Conservation (phyloP, 92 coral and sea anemone species). For the Bergia sp. region DNA sequence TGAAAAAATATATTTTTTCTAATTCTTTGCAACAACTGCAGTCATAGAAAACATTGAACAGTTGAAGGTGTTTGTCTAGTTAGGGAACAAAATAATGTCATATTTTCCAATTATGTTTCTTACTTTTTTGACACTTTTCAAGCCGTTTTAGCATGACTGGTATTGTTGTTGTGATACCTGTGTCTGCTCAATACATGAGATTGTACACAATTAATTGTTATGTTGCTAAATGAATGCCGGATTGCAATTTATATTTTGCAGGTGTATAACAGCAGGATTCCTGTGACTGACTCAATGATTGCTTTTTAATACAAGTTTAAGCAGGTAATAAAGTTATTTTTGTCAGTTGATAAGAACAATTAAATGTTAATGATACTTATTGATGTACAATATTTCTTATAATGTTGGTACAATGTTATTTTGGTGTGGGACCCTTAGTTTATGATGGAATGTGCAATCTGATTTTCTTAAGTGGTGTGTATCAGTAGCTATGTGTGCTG, state of each 20-base stretch:
- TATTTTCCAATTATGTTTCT: not conserved
- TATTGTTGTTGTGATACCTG: constrained; percentile 16
- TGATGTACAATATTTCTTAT: constrained; percentile 6
- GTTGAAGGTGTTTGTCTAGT: constrained; percentile 7
- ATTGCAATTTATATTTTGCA: constrained; percentile 10
- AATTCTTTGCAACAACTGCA: not conserved
- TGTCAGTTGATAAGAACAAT: constrained; percentile 16
- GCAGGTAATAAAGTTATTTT: constrained; percentile 15
- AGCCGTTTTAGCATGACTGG: constrained; percentile 1
- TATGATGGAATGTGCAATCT: not conserved
- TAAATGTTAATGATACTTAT: constrained; percentile 14
- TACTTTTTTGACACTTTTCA: not conserved
- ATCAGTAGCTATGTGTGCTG: not conserved
- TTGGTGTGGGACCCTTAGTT: not conserved
- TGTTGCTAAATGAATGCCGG: constrained; percentile 16
- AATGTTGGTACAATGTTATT: not conserved
- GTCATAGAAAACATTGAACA: constrained; percentile 1
- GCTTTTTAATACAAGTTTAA: constrained; percentile 8
- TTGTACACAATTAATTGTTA: constrained; percentile 22
- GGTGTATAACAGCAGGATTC: constrained; percentile 19
- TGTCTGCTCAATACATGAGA: constrained; percentile 21
- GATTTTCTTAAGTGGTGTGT: not conserved
- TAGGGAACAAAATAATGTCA: constrained; percentile 16
- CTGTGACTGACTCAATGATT: constrained; percentile 18
- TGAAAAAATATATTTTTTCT: not conserved